Evolutionary conservation across 2,113 vertebrate genomes (phyloP).

Genomic region (Puntigrus tetrazona): DNA sequence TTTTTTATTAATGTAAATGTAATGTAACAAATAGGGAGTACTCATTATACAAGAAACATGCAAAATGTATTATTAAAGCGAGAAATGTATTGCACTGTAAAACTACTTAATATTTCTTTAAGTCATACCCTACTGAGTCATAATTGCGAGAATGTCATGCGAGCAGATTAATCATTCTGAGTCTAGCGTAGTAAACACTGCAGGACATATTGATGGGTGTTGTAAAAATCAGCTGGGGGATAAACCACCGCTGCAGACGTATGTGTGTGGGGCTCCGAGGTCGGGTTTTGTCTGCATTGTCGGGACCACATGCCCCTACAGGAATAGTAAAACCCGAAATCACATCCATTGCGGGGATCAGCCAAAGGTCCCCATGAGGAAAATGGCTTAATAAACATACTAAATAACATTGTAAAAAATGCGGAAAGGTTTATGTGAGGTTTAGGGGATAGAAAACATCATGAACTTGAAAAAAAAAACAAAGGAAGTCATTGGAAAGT

Average conservation of each 20-base stretch:
- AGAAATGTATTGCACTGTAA: background rate
- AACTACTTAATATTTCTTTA: background rate
- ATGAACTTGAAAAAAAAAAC: background rate
- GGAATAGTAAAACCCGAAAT: background rate
- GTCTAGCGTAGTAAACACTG: background rate
- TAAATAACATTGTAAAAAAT: background rate
- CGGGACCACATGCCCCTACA: background rate
- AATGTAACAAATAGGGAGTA: background rate
- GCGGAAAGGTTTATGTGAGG: background rate
- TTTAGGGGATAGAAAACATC: background rate
- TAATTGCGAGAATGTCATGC: background rate
- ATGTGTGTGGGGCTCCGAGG: background rate
- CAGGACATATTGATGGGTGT: background rate
- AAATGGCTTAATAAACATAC: background rate
- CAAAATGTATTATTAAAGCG: no score
- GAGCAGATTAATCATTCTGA: background rate
- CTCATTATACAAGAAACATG: background rate
- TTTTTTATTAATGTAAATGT: background rate
- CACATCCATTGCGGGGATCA: background rate
- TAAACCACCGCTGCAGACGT: background rate
- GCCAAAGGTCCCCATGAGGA: background rate
- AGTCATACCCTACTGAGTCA: background rate
- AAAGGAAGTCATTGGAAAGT: slow-evolving; percentile 23
- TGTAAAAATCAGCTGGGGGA: background rate
- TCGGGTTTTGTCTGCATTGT: background rate